phyloP scores from a whole-genome alignment of 2,113 vertebrate species.

The Chauna torquata region DNA sequence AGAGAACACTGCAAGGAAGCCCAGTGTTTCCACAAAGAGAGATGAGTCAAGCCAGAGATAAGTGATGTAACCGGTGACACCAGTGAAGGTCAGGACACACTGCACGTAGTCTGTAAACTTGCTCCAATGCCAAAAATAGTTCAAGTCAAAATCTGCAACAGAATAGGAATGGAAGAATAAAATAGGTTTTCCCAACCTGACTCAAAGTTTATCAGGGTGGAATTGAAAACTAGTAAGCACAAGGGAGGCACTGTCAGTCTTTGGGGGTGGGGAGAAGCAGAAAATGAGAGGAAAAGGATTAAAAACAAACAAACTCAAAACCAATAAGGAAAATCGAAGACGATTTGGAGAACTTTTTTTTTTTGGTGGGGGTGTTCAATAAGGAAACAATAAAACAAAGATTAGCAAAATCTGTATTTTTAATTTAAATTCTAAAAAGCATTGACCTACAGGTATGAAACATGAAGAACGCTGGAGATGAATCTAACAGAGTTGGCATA shows the following conservation, averaged over 20 bases:
- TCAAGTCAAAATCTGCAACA: slow-evolving; percentile 90
- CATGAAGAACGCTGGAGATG: not conserved
- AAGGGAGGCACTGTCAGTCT: not conserved
- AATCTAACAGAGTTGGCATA: not conserved
- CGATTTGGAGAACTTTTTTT: not conserved
- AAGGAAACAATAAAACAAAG: not conserved
- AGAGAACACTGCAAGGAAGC: slow-evolving; percentile 92
- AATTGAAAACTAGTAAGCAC: not conserved
- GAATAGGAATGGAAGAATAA: not conserved
- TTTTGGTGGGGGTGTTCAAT: not conserved
- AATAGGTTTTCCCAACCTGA: not conserved
- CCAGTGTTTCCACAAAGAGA: slow-evolving; percentile 91
- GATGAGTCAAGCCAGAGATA: slow-evolving; percentile 91
- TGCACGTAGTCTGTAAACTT: slow-evolving; percentile 93
- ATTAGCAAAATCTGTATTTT: not conserved
- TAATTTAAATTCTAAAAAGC: not conserved
- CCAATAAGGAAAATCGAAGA: not conserved
- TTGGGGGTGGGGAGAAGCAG: not conserved
- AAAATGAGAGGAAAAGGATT: not conserved
- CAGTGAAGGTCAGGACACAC: slow-evolving; percentile 90
- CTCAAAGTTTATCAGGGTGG: not conserved
- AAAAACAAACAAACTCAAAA: not conserved
- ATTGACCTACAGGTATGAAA: not conserved
- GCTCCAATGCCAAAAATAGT: slow-evolving; percentile 94
- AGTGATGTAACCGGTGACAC: slow-evolving; percentile 87